Evolutionary conservation across 2,888 invertebrate genomes (phyloP), one percentile per base, ranked within the genome.

Genomic region (Nesidiocoris tenuis): DNA sequence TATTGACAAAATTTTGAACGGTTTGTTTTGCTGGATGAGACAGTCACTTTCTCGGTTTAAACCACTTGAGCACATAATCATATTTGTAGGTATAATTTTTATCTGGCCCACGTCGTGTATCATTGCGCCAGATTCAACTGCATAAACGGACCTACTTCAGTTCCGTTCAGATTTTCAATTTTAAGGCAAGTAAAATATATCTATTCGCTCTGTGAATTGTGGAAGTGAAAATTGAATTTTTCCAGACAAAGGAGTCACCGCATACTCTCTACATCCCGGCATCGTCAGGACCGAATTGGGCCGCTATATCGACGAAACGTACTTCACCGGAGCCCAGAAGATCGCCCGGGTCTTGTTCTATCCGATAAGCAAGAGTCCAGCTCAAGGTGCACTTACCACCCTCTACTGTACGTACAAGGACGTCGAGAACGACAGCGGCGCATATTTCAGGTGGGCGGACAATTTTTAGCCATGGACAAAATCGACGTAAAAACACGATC

Each of bases 181-280:
- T n/a, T 61, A 61, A 21, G 16, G 12, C 1, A 1, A 17, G 0
- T n/a, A 21, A 23, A 9, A 39, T n/a, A 0, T 7, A 1, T 0
- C 12, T 7, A 66, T 25, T 25, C 19, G 1, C 0, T n/a, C 18
- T 1, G 19, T 1, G 3, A 0, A 12, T 64, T 65, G n/a, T n/a
- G n/a, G n/a, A n/a, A n/a, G n/a, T n/a, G n/a, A 16, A 71, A n/a
- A n/a, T n/a, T n/a, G n/a, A n/a, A n/a, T n/a, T n/a, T 72, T 65
- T 57, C 18, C 75, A 81, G 81, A 80, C 1, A 81, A 79, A 12
- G 88, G 87, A 1, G 87, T 93, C 0, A 90, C 87, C 54, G 88
- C 88, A 0, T 92, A 92, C 83, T 86, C 88, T 74, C 83, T 91
- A 0, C 92, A 93, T 82, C 92, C 92, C 0, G 92, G 92, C 0